Evolutionary conservation across 2,797 vertebrate genomes (phyloP), one percentile per base, ranked within the genome.

Genomic region (Phrynocephalus forsythii): DNA sequence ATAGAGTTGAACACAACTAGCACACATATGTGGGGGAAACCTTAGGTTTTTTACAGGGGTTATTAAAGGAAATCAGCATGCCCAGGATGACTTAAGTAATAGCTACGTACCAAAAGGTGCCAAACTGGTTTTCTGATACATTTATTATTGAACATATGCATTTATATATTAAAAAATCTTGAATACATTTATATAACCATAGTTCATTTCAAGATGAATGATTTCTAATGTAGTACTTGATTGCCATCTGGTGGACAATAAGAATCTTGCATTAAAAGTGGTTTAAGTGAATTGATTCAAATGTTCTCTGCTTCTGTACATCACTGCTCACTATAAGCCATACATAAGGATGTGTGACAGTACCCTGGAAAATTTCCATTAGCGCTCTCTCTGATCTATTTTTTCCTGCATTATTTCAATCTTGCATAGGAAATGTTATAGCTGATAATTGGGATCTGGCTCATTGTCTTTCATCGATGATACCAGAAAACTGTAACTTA

Each of bases 241-340:
- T 90, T 92, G 28, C 94, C 94, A 95, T 92, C 95, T 94, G 80
- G 91, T 94, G 95, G 93, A 44, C 77, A 9, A 76, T 26, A 8
- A 28, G 2, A 82, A 82, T 0, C 0, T 78, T 92, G 68, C 91
- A 91, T 3, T 0, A 44, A 28, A 38, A 56, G 80, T 72, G 16
- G 20, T 44, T 50, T 5, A 22, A 63, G 6, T 88, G 52, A 84
- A 79, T 18, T 73, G 0, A 78, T 44, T 2, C 7, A 15, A 13
- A 87, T 75, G 13, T 63, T 63, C 0, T 63, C 60, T 75, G 67
- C 52, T 9, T 48, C 9, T 66, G 56, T 73, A 50, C 1, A 33
- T 60, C 26, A 18, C 7, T 15, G 3, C 38, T 6, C 73, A 85
- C 67, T 1, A 88, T 78, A 3, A 67, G 2, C 9, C 24, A 2